Conservation (phyloP, 2,797 vertebrate species). For the Acipenser transmontanus region DNA sequence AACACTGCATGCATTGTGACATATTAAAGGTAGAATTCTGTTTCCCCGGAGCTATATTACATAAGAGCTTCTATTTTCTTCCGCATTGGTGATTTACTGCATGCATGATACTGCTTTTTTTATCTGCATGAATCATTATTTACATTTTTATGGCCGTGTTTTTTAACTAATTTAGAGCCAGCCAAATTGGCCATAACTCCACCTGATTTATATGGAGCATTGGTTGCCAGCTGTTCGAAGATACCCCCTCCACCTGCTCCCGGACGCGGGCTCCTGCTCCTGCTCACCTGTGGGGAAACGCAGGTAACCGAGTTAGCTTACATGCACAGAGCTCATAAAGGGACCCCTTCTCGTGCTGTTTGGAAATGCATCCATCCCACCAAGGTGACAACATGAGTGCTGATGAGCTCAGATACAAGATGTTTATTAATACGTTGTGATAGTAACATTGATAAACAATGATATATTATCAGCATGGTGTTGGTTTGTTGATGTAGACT, state of each 20-base stretch:
- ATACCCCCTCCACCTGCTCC: not conserved
- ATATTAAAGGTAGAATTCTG: not conserved
- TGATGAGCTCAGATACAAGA: too few relatives aligned
- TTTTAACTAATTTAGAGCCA: not conserved
- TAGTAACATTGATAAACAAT: too few relatives aligned
- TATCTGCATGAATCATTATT: not conserved
- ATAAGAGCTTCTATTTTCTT: not conserved
- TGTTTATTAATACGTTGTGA: too few relatives aligned
- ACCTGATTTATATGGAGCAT: not conserved
- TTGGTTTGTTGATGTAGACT: too few relatives aligned
- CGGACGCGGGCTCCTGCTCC: not conserved
- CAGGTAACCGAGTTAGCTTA: not conserved
- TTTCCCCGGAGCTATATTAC: not conserved
- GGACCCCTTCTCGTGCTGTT: too few relatives aligned
- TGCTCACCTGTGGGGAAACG: not conserved
- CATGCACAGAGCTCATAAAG: not conserved
- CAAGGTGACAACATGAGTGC: too few relatives aligned
- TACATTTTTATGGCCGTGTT: not conserved
- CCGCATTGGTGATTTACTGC: not conserved
- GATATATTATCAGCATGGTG: too few relatives aligned
- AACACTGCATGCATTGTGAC: not conserved
- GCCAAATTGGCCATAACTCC: conserved; percentile 3
- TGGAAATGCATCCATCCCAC: too few relatives aligned
- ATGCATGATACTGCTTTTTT: not conserved
- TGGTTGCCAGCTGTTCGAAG: not conserved